Conservation (phyloP, 2,888 invertebrate species). For the Magallana nippona region DNA sequence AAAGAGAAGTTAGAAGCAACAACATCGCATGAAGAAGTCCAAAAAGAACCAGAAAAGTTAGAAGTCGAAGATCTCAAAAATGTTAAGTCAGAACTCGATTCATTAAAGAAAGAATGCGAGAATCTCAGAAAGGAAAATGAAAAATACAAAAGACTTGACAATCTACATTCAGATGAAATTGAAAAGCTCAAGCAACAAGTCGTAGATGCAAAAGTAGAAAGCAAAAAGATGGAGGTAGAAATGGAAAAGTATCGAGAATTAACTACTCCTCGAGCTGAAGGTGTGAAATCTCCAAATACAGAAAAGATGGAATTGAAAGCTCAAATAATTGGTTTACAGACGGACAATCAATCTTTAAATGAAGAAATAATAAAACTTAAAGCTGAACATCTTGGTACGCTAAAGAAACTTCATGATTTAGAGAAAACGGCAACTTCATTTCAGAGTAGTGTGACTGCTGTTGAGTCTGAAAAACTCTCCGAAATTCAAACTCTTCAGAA, state of each 20-base stretch:
- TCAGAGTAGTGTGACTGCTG: slow-evolving; percentile 49
- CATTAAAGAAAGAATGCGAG: slow-evolving; percentile 19
- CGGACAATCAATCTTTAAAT: slow-evolving; percentile 60
- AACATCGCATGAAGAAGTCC: slow-evolving; percentile 22
- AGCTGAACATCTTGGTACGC: slow-evolving; percentile 59
- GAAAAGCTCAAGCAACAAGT: slow-evolving; percentile 35
- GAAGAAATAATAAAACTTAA: slow-evolving; percentile 68
- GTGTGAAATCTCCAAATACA: slow-evolving; percentile 34
- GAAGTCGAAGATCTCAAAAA: slow-evolving; percentile 43
- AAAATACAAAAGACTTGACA: not conserved
- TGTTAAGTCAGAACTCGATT: slow-evolving; percentile 32
- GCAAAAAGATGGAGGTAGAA: slow-evolving; percentile 44
- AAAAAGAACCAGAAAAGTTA: slow-evolving; percentile 5
- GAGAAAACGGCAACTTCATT: slow-evolving; percentile 59
- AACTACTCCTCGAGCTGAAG: slow-evolving; percentile 19
- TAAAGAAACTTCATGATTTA: slow-evolving; percentile 58
- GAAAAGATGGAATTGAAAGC: slow-evolving; percentile 59
- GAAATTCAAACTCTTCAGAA: slow-evolving; percentile 54
- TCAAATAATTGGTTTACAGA: slow-evolving; percentile 60
- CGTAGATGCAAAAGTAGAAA: slow-evolving; percentile 28
- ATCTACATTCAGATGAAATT: not conserved
- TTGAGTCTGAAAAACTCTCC: slow-evolving; percentile 57
- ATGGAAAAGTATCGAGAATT: slow-evolving; percentile 43
- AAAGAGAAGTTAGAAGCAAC: slow-evolving; percentile 2
- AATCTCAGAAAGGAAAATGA: slow-evolving; percentile 12